Conservation (phyloP, 2,888 invertebrate species). For the Nymphalis c-album region DNA sequence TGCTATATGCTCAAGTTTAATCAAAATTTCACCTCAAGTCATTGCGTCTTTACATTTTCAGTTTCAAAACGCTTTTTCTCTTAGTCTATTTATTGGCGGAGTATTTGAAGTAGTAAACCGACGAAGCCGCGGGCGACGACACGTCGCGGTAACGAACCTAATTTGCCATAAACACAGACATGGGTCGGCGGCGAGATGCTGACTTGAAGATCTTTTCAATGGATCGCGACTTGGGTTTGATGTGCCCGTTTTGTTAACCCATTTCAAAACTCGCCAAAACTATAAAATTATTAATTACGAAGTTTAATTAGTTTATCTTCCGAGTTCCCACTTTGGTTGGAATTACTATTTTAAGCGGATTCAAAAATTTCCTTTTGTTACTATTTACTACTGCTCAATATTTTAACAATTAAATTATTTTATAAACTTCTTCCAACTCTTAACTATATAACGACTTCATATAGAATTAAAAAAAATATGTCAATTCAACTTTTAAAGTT, state of each 20-base stretch:
- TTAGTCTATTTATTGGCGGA: slow-evolving; percentile 3
- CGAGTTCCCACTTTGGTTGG: background rate
- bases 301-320: slow-evolving; percentile 8
- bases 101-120: slow-evolving; percentile 9
- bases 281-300: slow-evolving; percentile 22
- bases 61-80: slow-evolving; percentile 2
- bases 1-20: background rate
- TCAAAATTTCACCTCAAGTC: slow-evolving; percentile 1
- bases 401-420: too few relatives aligned
- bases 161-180: slow-evolving; percentile 23
- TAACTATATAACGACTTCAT: too few relatives aligned
- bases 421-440: too few relatives aligned
- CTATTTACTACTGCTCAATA: background rate
- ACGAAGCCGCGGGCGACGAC: slow-evolving; percentile 13
- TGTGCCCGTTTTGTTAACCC: background rate
- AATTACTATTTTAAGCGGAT: background rate
- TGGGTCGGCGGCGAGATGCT: slow-evolving; percentile 12
- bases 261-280: slow-evolving; percentile 17
- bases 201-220: background rate
- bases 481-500: too few relatives aligned
- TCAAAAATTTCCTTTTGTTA: background rate
- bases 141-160: slow-evolving; percentile 21
- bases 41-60: slow-evolving; percentile 1
- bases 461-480: too few relatives aligned
- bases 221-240: background rate